Base-by-base conservation (phyloP, 2,113 vertebrate species). In the Todiramphus chloris region DNA sequence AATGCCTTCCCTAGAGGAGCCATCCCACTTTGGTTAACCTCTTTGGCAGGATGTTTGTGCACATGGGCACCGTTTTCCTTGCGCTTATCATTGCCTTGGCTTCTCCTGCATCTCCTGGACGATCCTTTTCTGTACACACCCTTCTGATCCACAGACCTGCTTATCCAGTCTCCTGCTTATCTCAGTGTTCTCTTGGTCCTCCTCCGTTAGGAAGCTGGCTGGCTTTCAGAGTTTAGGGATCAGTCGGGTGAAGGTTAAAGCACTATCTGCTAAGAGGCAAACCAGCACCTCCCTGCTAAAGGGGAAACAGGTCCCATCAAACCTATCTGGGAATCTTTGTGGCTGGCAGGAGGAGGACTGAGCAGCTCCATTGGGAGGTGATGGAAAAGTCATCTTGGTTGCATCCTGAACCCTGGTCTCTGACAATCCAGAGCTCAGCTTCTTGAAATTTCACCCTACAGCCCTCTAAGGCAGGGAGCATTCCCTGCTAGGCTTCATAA, bases 91-190 rank as follows among this genome's bases (percentile, higher is more conserved):
- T 39, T 91, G 33, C 44, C 75, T 94, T 94, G 88, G 10, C 51
- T 77, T 93, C 70, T 94, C 28, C 46, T 66, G 24, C 27, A 64
- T 63, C 76, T 94, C 44, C n/a, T 79, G 83, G 37, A 58, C 21
- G 63, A 35, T 72, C 70, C 28, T 64, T 13, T 80, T 48, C 37
- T 55, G 46, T 56, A 56, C 83, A 78, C 35, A 1, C 90, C 76
- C 69, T 88, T 30, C 44, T 68, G 51, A 83, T 78, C 33, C 58
- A 48, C 69, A 89, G 90, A 90, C 80, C 92, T 93, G 90, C 80
- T 94, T 41, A 78, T 67, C 95, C 88, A 93, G 79, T 92, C 81
- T 89, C 50, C n/a, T 48, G 76, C 82, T 96, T 86, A 68, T 80
- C 68, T 90, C 80, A 82, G 35, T 13, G 23, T 96, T 93, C 90